A percentile compares a stretch with the other conserved stretches of the same genome.
Evolutionary conservation across 2,113 vertebrate species (phyloP).

Genomic region (Hirundichthys speculiger): DNA sequence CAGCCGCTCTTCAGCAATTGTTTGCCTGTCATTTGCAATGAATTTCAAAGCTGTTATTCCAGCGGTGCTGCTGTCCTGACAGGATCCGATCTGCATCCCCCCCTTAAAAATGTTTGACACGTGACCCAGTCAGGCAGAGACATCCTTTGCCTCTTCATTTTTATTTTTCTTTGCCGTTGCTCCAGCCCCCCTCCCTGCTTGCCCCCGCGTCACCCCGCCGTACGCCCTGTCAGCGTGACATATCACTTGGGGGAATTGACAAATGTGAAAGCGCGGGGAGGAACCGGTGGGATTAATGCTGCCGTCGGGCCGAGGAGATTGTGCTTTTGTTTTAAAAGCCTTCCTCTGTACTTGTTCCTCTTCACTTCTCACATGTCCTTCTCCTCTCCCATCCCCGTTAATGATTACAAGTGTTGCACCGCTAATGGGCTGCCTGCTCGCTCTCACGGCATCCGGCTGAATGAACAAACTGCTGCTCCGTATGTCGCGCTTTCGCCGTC

Average conservation of each 20-base stretch:
- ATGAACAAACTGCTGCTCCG: slow-evolving; percentile 23
- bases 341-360: background rate
- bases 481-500: slow-evolving; percentile 9
- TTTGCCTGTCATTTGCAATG: slow-evolving; percentile 64
- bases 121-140: slow-evolving; percentile 55
- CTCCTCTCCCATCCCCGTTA: slow-evolving; percentile 25
- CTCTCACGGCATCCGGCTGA: slow-evolving; percentile 17
- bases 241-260: slow-evolving; percentile 40
- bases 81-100: slow-evolving; percentile 45
- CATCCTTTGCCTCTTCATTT: slow-evolving; percentile 35
- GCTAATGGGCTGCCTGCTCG: slow-evolving; percentile 26
- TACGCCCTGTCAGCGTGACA: slow-evolving; percentile 24
- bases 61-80: slow-evolving; percentile 47
- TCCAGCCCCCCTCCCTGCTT: slow-evolving; percentile 5
- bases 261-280: slow-evolving; percentile 36
- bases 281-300: slow-evolving; percentile 36
- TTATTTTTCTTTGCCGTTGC: slow-evolving; percentile 25
- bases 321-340: slow-evolving; percentile 36
- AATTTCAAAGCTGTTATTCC: slow-evolving; percentile 59
- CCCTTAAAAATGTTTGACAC: slow-evolving; percentile 27
- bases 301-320: slow-evolving; percentile 24
- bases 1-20: slow-evolving; percentile 50
- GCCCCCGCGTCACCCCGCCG: slow-evolving; percentile 26
- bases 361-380: background rate
- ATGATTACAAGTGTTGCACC: slow-evolving; percentile 20